A percentile compares a stretch with the other conserved stretches of the same genome.
These are phyloP conservation scores for Plotosus lineatus DNA, from an alignment of 2,113 vertebrate genomes.

Conservation along the genomic window DNA sequence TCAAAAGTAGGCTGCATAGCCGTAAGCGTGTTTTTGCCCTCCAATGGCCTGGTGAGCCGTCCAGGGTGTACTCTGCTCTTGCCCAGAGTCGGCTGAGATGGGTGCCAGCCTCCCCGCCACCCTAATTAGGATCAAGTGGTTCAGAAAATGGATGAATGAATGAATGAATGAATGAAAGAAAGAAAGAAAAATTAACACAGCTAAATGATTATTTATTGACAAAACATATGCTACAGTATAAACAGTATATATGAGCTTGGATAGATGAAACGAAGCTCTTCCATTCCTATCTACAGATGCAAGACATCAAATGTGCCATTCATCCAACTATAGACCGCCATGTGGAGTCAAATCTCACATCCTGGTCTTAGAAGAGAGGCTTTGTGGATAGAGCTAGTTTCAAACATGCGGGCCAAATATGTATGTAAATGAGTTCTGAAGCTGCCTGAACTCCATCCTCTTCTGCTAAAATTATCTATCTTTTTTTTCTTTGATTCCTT, in stretches of 20 bases:
- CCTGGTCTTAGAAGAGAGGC: constrained; percentile 41
- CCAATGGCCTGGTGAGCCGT: too few relatives aligned
- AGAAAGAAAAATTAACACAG: not conserved
- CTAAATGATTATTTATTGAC: not conserved
- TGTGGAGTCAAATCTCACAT: constrained; percentile 35
- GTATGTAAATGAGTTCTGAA: constrained; percentile 31
- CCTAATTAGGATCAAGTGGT: too few relatives aligned
- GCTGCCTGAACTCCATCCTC: constrained; percentile 10
- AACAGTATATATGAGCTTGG: not conserved
- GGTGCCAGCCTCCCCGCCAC: too few relatives aligned
- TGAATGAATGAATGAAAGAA: too few relatives aligned
- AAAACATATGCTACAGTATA: not conserved
- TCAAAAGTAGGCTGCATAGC: too few relatives aligned
- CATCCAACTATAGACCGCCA: constrained; percentile 22
- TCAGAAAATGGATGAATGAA: too few relatives aligned
- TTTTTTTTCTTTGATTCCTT: constrained; percentile 45
- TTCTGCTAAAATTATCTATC: constrained; percentile 48
- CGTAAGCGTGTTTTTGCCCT: too few relatives aligned
- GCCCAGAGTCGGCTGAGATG: too few relatives aligned
- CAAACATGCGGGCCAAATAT: constrained; percentile 33
- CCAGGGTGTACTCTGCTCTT: too few relatives aligned
- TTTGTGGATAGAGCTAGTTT: constrained; percentile 28
- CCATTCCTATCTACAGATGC: constrained; percentile 6
- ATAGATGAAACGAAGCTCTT: not conserved
- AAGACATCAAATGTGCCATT: constrained; percentile 34